These are phyloP conservation scores for Arenaria interpres DNA, from an alignment of 2,113 vertebrate species.

Conservation along the genomic window DNA sequence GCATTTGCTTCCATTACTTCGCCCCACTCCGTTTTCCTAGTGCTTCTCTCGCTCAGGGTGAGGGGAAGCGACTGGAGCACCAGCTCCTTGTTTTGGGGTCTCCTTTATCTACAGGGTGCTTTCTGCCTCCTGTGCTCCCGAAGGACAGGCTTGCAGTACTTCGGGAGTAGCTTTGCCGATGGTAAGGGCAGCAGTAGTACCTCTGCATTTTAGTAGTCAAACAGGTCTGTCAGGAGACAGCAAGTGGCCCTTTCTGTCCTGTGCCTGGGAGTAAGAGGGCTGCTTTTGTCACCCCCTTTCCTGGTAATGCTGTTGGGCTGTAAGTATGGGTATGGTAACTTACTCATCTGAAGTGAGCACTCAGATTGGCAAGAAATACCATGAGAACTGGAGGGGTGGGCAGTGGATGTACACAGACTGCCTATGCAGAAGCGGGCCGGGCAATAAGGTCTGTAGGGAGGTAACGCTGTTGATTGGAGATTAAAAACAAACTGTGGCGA, in stretches of 20 bases:
- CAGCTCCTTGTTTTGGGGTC: background rate
- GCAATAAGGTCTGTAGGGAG: accelerated
- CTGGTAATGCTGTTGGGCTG: background rate
- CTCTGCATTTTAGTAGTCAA: background rate
- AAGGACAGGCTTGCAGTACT: background rate
- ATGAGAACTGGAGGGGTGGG: background rate
- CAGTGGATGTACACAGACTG: accelerated
- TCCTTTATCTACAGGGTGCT: accelerated
- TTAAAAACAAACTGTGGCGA: background rate
- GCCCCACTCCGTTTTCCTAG: accelerated
- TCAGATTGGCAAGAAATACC: accelerated
- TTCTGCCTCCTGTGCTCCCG: background rate
- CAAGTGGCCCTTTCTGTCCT: background rate
- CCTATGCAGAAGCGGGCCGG: accelerated
- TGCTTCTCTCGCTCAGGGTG: accelerated
- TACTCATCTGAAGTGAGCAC: background rate
- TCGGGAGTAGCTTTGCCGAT: background rate
- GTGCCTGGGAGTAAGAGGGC: background rate
- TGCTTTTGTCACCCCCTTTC: background rate
- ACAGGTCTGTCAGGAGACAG: background rate
- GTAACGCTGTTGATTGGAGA: background rate
- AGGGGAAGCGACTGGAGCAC: too few species aligned
- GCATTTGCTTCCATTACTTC: accelerated
- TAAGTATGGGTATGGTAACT: background rate
- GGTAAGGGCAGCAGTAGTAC: background rate